These are phyloP conservation scores for Centropyge bicolor DNA, from an alignment of 2,797 vertebrate species.

Conservation along the genomic window DNA sequence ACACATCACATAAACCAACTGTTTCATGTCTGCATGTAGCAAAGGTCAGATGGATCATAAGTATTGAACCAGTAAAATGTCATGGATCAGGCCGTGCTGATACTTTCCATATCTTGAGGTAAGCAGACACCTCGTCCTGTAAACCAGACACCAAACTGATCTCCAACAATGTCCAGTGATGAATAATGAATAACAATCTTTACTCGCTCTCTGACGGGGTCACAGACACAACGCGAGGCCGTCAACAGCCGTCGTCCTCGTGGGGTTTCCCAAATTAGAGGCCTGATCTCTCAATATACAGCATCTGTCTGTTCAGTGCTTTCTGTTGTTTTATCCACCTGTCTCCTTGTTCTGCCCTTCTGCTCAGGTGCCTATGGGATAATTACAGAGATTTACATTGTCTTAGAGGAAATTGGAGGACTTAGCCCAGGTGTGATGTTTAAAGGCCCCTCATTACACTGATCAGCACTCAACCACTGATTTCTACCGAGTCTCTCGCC, in stretches of 20 bases:
- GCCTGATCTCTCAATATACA: slow-evolving; percentile 45
- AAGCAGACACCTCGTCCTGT: slow-evolving; percentile 39
- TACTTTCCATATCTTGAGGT: slow-evolving; percentile 32
- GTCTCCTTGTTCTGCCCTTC: slow-evolving; percentile 74
- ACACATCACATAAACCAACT: neutral
- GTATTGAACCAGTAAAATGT: neutral
- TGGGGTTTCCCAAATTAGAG: slow-evolving; percentile 47
- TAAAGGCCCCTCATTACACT: slow-evolving; percentile 79
- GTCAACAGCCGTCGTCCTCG: slow-evolving; percentile 9
- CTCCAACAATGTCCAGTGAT: slow-evolving; percentile 27
- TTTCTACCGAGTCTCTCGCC: slow-evolving; percentile 73
- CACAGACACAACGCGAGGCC: slow-evolving; percentile 16
- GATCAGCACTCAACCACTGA: slow-evolving; percentile 75
- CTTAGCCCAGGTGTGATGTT: slow-evolving; percentile 82
- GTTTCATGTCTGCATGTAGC: neutral
- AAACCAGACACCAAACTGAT: slow-evolving; percentile 42
- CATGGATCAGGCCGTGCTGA: slow-evolving; percentile 9
- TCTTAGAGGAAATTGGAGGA: slow-evolving; percentile 85
- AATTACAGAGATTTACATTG: slow-evolving; percentile 87
- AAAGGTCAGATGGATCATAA: neutral
- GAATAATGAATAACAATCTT: slow-evolving; percentile 48
- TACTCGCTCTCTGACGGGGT: slow-evolving; percentile 27
- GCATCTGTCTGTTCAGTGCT: slow-evolving; percentile 72
- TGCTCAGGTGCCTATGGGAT: slow-evolving; percentile 78
- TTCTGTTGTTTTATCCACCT: slow-evolving; percentile 81